Evolutionary conservation across 2,797 vertebrate species (phyloP), one percentile per base, ranked within the genome.

Genomic region (Fringilla coelebs): DNA sequence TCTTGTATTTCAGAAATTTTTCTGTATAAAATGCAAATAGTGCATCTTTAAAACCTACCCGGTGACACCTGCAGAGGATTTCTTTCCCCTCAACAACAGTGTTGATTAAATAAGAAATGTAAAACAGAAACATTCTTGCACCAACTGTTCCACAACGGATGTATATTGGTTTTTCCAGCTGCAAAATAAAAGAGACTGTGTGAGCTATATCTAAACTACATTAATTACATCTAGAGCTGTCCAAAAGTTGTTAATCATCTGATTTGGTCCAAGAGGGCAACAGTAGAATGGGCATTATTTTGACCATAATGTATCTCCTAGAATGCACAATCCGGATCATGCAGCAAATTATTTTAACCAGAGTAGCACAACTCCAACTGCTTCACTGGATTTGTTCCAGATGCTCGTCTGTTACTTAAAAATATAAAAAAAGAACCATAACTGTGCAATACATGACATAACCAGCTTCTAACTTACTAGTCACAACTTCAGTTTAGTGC

Each of bases 11-110:
- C 48, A 55, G 15, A 8, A n/a, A n/a, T 26, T 11, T n/a, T 29
- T 60, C 13, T 38, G 15, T 60, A 81, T 5, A 32, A 71, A 78
- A 63, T 26, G 31, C 45, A 70, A 58, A 3, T 12, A 8, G 3
- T 40, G 16, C 14, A 66, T 57, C 38, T 85, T 71, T 63, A 40
- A 36, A 63, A 51, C 96, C 67, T 97, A 99, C 99, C 98, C 99
- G 98, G 86, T 99, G 99, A 97, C 99, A 99, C 86, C 98, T 99
- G 98, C 99, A 99, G 85, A 98, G 85, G 43, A 99, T 99, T 87
- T 98, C 98, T 75, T 98, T 98, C 95, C 97, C 99, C 86, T 99
- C 99, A 71, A 99, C 98, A 0, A 96, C 73, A 29, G 99, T 98
- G 70, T 97, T 98, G 80, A 99, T 98, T 88, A 98, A 96, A 93